These are phyloP conservation scores for Microcebus ravelobensis DNA, from an alignment of 2,113 vertebrate genomes.

Conservation along the genomic window DNA sequence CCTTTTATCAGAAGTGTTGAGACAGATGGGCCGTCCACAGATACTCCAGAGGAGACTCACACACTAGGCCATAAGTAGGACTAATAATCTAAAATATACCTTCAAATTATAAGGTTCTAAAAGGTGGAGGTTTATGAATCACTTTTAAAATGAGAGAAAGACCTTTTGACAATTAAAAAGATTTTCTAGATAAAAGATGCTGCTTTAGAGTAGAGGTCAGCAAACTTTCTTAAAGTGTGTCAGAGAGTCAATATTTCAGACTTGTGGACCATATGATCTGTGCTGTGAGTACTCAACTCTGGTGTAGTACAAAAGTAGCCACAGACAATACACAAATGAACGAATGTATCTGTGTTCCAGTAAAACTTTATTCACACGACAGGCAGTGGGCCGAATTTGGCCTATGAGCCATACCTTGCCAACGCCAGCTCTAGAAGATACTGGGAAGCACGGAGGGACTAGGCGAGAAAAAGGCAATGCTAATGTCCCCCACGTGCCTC, in stretches of 20 bases:
- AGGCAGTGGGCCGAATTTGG: neutral
- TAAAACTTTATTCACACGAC: conserved; percentile 51
- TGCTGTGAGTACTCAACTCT: neutral
- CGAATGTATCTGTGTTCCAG: neutral
- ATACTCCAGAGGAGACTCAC: neutral
- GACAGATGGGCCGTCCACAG: neutral
- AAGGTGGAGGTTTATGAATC: neutral
- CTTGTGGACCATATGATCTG: neutral
- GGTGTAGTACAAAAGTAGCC: neutral
- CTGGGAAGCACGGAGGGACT: neutral
- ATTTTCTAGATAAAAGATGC: neutral
- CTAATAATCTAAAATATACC: neutral
- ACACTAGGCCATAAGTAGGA: neutral
- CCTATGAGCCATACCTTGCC: neutral
- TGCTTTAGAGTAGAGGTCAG: neutral
- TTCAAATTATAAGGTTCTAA: neutral
- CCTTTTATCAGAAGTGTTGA: neutral
- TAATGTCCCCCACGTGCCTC: neutral
- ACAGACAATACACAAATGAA: neutral
- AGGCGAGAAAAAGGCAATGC: neutral
- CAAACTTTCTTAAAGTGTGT: neutral
- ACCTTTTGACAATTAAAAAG: neutral
- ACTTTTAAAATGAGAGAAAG: neutral
- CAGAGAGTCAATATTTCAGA: conserved; percentile 9
- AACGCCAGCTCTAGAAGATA: neutral